Evolutionary conservation across 1,140 invertebrate genomes (phyloP), one percentile per base, ranked within the genome.

Genomic region (Phymastichus coffea): DNA sequence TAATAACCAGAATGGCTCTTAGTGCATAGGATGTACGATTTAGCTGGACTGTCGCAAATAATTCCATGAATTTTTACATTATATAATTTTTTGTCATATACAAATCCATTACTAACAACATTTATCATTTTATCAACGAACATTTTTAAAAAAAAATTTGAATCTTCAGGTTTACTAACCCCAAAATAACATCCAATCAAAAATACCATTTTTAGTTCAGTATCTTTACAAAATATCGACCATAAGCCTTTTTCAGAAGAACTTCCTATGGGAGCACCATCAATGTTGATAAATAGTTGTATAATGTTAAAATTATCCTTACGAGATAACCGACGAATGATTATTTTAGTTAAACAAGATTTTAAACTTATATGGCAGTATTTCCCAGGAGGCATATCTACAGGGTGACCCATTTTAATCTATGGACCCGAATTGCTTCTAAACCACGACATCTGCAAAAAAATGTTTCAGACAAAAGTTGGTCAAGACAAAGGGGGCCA

Each of bases 31-130:
- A 80, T 61, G 63, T 70, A 76, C 30, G 73, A 59, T 55, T 68
- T 67, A 12, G 76, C 78, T n/a, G 75, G 76, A 4, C 70, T 64
- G 69, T 77, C 76, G 64, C 71, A 78, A 38, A 76, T 64, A 14
- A 56, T 25, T n/a, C 52, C 43, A 2, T 43, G 46, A 37, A 56
- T 43, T 28, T 10, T 51, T 52, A 65, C 63, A 3, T 20, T 30
- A 49, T 61, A 44, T 19, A 26, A 15, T 20, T 23, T 47, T 35
- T 55, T 48, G 12, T 58, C 28, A 15, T 55, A 55, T 4, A 8
- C 20, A 25, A 65, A 30, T 14, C 63, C 63, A 41, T 62, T 52
- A 22, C 20, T 26, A 43, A 48, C 51, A 23, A 69, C 17, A n/a
- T 43, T 25, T 25, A 10, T 33, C 25, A 55, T 43, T 60, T 70